A percentile compares a stretch with the other conserved stretches of the same genome.
These are phyloP conservation scores for Pristionchus exspectatus DNA, from an alignment of 2,888 invertebrate species.

Conservation along the genomic window DNA sequence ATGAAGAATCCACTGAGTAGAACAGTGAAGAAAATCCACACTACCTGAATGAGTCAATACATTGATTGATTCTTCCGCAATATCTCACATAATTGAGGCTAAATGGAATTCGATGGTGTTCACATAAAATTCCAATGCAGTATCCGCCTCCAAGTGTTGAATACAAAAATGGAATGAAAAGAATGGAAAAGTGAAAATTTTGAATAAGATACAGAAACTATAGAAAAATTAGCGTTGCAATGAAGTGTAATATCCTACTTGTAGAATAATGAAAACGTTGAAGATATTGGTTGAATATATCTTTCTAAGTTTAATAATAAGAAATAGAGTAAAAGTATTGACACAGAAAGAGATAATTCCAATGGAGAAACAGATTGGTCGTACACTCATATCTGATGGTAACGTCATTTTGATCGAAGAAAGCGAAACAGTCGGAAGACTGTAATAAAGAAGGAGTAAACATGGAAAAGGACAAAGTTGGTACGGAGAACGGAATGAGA, in stretches of 20 bases:
- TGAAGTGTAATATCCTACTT: background rate
- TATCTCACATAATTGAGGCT: background rate
- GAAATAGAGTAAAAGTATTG: background rate
- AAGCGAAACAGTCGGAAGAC: background rate
- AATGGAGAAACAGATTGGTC: background rate
- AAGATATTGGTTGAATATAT: background rate
- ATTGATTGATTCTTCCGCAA: background rate
- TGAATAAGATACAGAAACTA: constrained; percentile 5
- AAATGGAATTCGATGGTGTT: background rate
- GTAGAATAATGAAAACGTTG: background rate
- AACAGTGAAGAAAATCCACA: background rate
- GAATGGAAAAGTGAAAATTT: background rate
- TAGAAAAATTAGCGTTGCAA: background rate
- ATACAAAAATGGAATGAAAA: constrained; percentile 11
- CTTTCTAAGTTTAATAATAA: background rate
- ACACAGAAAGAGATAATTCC: background rate
- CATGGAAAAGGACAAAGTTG: background rate
- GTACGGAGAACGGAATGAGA: too few relatives aligned
- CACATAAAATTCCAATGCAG: constrained; percentile 3
- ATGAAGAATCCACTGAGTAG: background rate
- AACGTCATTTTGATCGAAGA: background rate
- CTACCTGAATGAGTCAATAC: background rate
- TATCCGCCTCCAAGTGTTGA: constrained; percentile 3
- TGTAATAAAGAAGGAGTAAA: background rate
- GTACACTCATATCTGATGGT: background rate